Base-by-base conservation (phyloP, 2,888 invertebrate species). In the Oasisia sp. region DNA sequence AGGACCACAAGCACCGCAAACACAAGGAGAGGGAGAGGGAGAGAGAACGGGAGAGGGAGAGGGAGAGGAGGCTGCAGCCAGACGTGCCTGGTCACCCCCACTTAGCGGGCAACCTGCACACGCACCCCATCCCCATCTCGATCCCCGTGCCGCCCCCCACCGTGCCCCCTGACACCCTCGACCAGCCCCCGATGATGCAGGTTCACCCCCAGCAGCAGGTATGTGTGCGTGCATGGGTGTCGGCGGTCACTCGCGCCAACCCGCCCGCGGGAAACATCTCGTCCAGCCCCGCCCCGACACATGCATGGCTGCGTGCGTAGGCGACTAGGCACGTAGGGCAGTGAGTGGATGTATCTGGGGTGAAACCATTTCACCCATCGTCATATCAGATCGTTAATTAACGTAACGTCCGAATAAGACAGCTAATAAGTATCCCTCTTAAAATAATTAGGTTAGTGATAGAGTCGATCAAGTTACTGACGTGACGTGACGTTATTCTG, bases 91-190 rank as follows among this genome's bases (percentile, higher is more conserved):
- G 90, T 32, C 90, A 44, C 3, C 90, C 32, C 90, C 90, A 90
- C 74, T 74, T 74, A 74, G 74, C 74, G n/a, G 74, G 74, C 74
- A 74, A 27, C 27, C 74, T 74, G 74, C 74, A 74, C 74, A 74
- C 74, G 19, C 74, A 74, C 27, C 27, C 74, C 19, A 74, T 74
- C 74, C 74, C 74, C 74, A 74, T 74, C 91, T 89, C 91, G 90
- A 91, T 90, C 89, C 91, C 91, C 12, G 92, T 92, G 56, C 91
- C 91, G 19, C 91, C 92, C 38, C 91, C 92, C 19, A 92, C 50
- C 0, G 92, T 91, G 14, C 92, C 91, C 12, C 91, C 89, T 90
- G 89, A 91, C 90, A 32, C 32, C 90, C 56, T 91, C 89, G 90
- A 44, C 9, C 89, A 93, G n/a, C 32, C 74, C 27, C 74, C 74